Conservation (phyloP, 2,888 invertebrate genomes). For the Drosophila algonquin region DNA sequence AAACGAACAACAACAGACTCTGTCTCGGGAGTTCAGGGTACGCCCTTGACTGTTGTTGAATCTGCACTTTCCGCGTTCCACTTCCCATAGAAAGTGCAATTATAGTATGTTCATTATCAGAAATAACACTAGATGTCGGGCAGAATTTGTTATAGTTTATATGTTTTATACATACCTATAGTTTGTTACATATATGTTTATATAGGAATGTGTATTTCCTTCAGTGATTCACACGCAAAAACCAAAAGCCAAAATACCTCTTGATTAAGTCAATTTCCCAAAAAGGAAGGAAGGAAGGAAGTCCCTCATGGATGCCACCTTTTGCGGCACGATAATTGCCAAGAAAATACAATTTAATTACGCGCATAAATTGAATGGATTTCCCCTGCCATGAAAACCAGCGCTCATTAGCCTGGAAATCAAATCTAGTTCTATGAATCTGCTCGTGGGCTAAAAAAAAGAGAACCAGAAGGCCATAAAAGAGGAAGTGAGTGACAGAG, state of each 20-base stretch:
- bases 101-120: conserved; percentile 14
- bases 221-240: no score
- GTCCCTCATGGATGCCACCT: background rate
- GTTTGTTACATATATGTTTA: no score
- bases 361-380: conserved; percentile 26
- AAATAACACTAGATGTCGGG: background rate
- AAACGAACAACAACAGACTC: no score
- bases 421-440: conserved; percentile 13
- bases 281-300: background rate
- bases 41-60: conserved; percentile 26
- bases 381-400: background rate
- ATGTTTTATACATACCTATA: no score
- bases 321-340: conserved; percentile 6
- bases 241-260: no score
- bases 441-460: conserved; percentile 12
- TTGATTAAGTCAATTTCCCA: conserved; percentile 6
- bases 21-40: conserved; percentile 34
- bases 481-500: conserved; percentile 4
- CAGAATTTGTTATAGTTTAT: no score
- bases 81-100: conserved; percentile 49
- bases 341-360: conserved; percentile 23
- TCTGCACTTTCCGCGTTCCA: background rate
- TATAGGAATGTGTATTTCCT: no score
- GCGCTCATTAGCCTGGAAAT: background rate
- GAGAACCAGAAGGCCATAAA: conserved; percentile 22